Base-by-base conservation (phyloP, 2,888 invertebrate species). In the Pollenia griseotomentosa region DNA sequence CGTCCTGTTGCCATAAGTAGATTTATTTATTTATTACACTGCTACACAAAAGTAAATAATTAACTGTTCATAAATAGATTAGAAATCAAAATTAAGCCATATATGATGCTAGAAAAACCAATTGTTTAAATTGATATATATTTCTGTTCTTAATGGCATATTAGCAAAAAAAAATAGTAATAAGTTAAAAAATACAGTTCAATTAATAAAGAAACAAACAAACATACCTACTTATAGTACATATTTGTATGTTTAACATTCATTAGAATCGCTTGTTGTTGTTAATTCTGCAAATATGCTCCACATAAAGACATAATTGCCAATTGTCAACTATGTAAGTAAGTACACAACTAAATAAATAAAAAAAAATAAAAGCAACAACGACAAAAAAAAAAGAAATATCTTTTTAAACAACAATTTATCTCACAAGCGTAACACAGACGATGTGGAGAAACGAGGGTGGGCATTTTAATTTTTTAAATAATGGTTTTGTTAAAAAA, bases 261-360 rank as follows among this genome's bases (percentile, higher is more conserved):
- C 86, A 87, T 88, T 84, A 88, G 87, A 84, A 83, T 77, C 77
- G 84, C 81, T 83, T 83, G 83, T 84, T 61, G 42, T 48, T 86
- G 71, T 78, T 78, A 75, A 66, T 83, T 68, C 81, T 82, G 84
- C 81, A 81, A 87, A 87, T 84, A 82, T 87, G 84, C 84, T 87
- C 87, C 87, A 87, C 87, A 87, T 87, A 87, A 87, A 87, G 84
- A 87, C 87, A 87, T 87, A 87, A 87, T 87, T 84, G 87, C 87
- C 87, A 87, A 87, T 87, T 87, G 87, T 87, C 79, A 83, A 80
- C 83, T 71, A 74, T 79, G 83, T 80, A 68, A 74, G 80, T 85
- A 74, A 74, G 80, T 85, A 74, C 61, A 75, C 81, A 85, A 85
- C 71, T 44, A 82, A 78, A 86, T 55, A 86, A 65, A 73, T 82